A percentile compares a stretch with the other conserved stretches of the same genome.
phyloP scores from a whole-genome alignment of 2,888 invertebrate genomes.

The Noctua pronuba region DNA sequence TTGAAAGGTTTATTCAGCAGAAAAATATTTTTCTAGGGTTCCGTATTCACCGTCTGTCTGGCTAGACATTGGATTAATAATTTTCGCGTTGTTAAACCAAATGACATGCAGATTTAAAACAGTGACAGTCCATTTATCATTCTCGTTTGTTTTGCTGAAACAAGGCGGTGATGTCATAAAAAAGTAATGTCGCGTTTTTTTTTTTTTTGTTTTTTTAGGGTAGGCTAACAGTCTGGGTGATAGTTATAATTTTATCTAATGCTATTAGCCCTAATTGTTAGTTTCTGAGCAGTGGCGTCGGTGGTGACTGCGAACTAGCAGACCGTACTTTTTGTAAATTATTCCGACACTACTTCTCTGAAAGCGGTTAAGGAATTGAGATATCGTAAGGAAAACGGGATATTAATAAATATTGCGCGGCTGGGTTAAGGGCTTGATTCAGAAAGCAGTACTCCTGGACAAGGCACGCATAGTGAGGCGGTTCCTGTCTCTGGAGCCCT shows the following conservation, averaged over 20 bases:
- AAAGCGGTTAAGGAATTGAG: neutral
- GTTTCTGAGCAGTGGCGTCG: neutral
- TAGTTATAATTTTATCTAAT: neutral
- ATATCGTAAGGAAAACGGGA: neutral
- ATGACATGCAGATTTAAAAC: constrained; percentile 43
- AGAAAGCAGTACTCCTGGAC: too few species aligned
- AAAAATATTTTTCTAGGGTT: neutral
- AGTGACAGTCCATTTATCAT: constrained; percentile 30
- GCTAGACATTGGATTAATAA: constrained; percentile 5
- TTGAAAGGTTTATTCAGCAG: neutral
- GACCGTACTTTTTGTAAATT: neutral
- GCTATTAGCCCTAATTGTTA: neutral
- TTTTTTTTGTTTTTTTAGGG: neutral
- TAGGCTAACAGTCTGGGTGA: neutral
- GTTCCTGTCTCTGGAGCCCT: too few species aligned
- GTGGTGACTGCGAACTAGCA: neutral
- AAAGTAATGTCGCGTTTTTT: neutral
- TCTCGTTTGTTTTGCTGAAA: constrained; percentile 31
- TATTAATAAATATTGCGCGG: too few species aligned
- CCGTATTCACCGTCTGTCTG: neutral
- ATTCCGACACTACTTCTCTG: neutral
- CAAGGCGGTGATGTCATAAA: neutral
- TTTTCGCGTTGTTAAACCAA: constrained; percentile 25
- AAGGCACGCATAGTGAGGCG: too few species aligned
- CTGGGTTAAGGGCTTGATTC: too few species aligned